Evolutionary conservation across 2,888 invertebrate genomes (phyloP), one percentile per base, ranked within the genome.

Genomic region (Erebia ligea): DNA sequence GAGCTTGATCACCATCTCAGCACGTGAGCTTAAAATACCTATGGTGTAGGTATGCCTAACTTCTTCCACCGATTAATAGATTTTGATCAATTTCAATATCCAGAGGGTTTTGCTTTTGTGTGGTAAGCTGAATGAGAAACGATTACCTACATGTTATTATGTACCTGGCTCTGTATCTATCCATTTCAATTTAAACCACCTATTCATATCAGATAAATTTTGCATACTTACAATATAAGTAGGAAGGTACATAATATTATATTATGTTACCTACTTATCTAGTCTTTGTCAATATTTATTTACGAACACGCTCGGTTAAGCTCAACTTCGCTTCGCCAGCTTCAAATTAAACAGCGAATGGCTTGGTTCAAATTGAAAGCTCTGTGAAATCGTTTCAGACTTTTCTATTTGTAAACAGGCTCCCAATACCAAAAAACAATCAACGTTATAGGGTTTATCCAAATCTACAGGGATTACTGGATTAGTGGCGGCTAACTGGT

Each of bases 361-460:
- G 64, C 42, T 57, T 56, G 21, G 42, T 42, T 15, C 56, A 90
- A 92, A 91, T 91, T 90, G 91, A 89, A 90, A 91, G 87, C 90
- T 42, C 84, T 79, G 84, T 82, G 84, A 90, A 56, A 91, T 90
- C 86, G 88, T 87, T 87, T 80, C 83, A 86, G 86, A 86, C 86
- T 89, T 91, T 90, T 90, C 88, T 92, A 85, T 89, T 90, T 90
- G 86, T 89, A 88, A 86, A 88, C 83, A 86, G 86, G 81, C 80
- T 82, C 78, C 80, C 80, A 85, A 81, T 81, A 82, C 80, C 85
- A 86, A 85, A 86, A 90, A 91, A 92, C 91, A 92, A 92, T 92
- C 92, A 90, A 84, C 81, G 87, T 91, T 90, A 92, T 90, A 85
- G 90, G 86, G 85, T 86, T 88, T 85, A 88, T 86, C 84, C 87